These are phyloP conservation scores for Maccullochella peelii DNA, from an alignment of 2,113 vertebrate species.

Conservation along the genomic window DNA sequence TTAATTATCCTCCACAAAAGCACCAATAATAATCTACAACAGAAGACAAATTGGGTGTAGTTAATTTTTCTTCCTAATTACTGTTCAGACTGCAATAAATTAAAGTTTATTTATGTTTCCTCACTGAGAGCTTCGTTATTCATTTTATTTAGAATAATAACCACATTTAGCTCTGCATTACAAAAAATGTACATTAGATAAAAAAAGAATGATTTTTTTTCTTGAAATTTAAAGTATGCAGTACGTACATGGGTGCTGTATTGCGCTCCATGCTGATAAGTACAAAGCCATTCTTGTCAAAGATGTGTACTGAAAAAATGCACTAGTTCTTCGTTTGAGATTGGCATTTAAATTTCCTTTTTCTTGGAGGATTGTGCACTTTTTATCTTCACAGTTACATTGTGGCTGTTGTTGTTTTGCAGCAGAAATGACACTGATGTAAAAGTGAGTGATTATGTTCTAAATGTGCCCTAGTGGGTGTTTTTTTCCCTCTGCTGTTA, in stretches of 20 bases:
- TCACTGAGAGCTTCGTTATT: background rate
- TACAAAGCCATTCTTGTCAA: background rate
- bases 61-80: conserved; percentile 6
- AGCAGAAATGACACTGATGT: conserved; percentile 17
- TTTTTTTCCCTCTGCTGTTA: conserved; percentile 33
- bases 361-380: background rate
- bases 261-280: conserved; percentile 4
- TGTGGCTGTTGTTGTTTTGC: conserved; percentile 15
- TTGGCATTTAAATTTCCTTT: background rate
- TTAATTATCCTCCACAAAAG: conserved; percentile 16
- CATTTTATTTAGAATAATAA: background rate
- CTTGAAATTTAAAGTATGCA: background rate
- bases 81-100: conserved; percentile 10
- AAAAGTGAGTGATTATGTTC: conserved; percentile 33
- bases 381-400: conserved; percentile 5
- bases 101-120: background rate
- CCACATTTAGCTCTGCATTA: background rate
- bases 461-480: conserved; percentile 31
- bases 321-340: background rate
- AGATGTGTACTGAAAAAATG: background rate
- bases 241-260: background rate
- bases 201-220: background rate
- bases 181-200: background rate
- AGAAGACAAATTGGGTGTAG: background rate
- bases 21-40: background rate